Base-by-base conservation (phyloP, 2,113 vertebrate species). In the Cololabis saira region DNA sequence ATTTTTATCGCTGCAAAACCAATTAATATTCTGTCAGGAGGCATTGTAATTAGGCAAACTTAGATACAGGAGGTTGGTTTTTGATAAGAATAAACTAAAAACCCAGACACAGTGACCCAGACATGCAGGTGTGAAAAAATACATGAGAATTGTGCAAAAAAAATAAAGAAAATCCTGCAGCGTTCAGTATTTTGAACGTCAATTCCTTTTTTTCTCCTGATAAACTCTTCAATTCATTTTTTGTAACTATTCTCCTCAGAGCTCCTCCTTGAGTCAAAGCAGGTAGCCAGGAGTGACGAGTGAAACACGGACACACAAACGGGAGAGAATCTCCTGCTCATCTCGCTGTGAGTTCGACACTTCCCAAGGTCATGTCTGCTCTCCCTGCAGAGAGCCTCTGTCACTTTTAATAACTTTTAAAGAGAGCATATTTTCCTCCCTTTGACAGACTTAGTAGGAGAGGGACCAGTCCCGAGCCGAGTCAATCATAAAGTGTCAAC, bases 361-460 rank as follows among this genome's bases (percentile, higher is more conserved):
- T 58, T 72, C 48, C 60, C 82, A 84, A 84, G 88, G 90, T 90
- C 87, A 80, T 76, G 61, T 30, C 66, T 49, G 65, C 58, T 74
- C 74, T 73, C 80, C 71, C 76, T 17, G 50, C 77, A 67, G 84
- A 83, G 71, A 85, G 48, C 48, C 70, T 76, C 71, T 85, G 88
- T 84, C 87, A 86, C 79, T 79, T 81, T 81, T 78, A 78, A 86
- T 87, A 85, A 88, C 79, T 82, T 89, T 86, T 78, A 84, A 74
- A 74, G 56, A 47, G 52, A 76, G 74, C 45, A 54, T 74, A 77
- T 67, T 83, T 82, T 75, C 61, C 52, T 53, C 69, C 49, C 27
- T 78, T 60, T 71, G 81, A 85, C 80, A 85, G 72, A 68, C 48
- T 45, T 65, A 55, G 58, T 67, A 76, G 75, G 10, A 48, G 44